Evolutionary conservation across 2,797 vertebrate species (phyloP), one percentile per base, ranked within the genome.

Genomic region (Pogonophryne albipinna): DNA sequence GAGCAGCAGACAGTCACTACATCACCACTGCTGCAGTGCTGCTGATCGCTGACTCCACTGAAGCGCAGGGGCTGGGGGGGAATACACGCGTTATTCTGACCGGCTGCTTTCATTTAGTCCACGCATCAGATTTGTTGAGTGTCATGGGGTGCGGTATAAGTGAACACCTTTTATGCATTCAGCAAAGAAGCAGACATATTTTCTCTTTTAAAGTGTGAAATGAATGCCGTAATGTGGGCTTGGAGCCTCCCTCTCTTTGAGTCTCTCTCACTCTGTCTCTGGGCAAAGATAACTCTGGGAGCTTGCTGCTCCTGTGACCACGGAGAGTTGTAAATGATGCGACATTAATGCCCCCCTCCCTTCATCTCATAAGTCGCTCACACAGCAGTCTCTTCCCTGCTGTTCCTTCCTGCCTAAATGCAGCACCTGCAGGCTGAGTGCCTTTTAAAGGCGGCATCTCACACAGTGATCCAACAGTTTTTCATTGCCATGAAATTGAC

Each of bases 11-110:
- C 73, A 76, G 46, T 69, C 89, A 60, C 88, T 90, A 70, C 57
- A 88, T 89, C 91, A 89, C 78, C 53, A 68, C 68, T 87, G 89
- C 87, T 87, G 91, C 91, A 88, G 89, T 82, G 85, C 83, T 83
- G 87, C 84, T 70, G 71, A 86, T 71, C 41, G 90, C 92, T 92
- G 91, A 93, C 84, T 89, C 87, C 47, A 82, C 92, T 55, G 56
- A 53, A 60, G 71, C 74, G 53, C 20, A 64, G n/a, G 31, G 34
- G 50, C 61, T 74, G 66, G 70, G 52, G 65, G 85, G 70, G 67
- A 80, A 86, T 57, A 53, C 79, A 47, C 67, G 80, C 64, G 59
- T 66, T 63, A 52, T 11, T 16, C 50, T n/a, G 38, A 12, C 53
- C 20, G n/a, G 19, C 64, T 71, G 78, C 65, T 74, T 65, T 71